Evolutionary conservation across 2,888 invertebrate genomes (phyloP), one percentile per base, ranked within the genome.

Genomic region (Geotrupes spiniger): DNA sequence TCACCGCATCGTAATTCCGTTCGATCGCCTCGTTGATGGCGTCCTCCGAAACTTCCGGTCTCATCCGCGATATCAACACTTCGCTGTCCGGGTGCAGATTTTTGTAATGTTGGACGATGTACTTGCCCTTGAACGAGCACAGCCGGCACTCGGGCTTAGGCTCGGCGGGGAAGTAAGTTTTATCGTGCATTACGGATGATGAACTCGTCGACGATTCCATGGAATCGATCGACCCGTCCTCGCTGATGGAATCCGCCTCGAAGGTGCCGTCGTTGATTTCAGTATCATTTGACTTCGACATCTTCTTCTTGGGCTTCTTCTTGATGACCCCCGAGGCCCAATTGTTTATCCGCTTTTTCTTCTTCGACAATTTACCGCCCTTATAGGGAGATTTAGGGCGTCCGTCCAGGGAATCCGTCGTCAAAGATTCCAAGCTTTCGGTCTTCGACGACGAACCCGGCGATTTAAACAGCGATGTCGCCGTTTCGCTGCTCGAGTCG

Each of bases 61-160:
- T 71, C 54, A 86, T 70, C 43, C 86, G 74, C 1, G 86, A 84
- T 38, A 84, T 74, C 11, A 83, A 74, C 9, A 84, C 78, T 71
- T 86, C 86, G n/a, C 75, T 73, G 21, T 79, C 77, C 0, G 81
- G 78, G 67, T 89, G 88, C 28, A 70, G 64, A n/a, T 72, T 71
- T 58, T 79, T 79, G 60, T 85, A 87, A 73, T 88, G 87, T 28
- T 76, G 74, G 1, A 85, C 81, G 29, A 88, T 83, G 46, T 79
- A 77, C 53, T 74, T 75, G 0, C 84, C 83, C 11, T 60, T 68
- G 58, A 77, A 84, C 0, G 64, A 51, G 63, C 88, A 88, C 8
- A 84, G 64, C 49, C 82, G 77, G 61, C 87, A 88, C 8, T 73
- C 67, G 56, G 79, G 78, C 21, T 63, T 66, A 1, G 59, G 62